Conservation (phyloP, 2,113 vertebrate species). For the Pteropus alecto region DNA sequence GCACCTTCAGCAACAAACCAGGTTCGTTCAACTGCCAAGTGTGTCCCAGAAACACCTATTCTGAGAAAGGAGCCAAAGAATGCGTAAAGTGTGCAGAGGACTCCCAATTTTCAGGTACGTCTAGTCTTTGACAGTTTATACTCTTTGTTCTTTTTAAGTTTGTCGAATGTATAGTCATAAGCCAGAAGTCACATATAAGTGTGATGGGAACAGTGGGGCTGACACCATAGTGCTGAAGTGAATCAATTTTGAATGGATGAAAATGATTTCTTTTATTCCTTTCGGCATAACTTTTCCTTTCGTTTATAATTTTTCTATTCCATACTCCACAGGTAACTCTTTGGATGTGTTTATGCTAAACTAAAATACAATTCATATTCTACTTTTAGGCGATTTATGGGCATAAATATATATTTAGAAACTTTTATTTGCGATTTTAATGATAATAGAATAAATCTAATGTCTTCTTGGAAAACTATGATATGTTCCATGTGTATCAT, state of each 20-base stretch:
- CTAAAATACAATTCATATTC: not conserved
- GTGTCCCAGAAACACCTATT: constrained; percentile 92
- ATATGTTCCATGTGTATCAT: not conserved
- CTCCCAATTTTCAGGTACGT: constrained; percentile 90
- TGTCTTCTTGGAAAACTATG: not conserved
- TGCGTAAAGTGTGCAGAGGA: constrained; percentile 89
- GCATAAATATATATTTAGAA: not conserved
- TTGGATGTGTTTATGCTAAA: not conserved
- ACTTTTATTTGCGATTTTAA: not conserved
- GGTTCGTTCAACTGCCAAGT: constrained; percentile 90
- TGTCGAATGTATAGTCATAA: not conserved
- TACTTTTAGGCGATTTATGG: not conserved
- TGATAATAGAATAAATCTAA: not conserved
- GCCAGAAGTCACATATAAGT: not conserved
- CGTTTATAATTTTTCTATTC: not conserved
- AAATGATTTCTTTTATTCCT: not conserved
- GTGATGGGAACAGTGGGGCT: not conserved
- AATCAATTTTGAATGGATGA: not conserved
- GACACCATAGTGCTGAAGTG: not conserved
- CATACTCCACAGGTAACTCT: not conserved
- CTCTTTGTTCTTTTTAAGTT: not conserved
- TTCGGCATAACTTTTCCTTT: not conserved
- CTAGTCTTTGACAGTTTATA: not conserved
- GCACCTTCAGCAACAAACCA: constrained; percentile 90
- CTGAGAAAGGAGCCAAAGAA: constrained; percentile 92